A percentile compares a stretch with the other conserved stretches of the same genome.
Conservation (phyloP, 2,888 invertebrate species). For the Hemistola chrysoprasaria region DNA sequence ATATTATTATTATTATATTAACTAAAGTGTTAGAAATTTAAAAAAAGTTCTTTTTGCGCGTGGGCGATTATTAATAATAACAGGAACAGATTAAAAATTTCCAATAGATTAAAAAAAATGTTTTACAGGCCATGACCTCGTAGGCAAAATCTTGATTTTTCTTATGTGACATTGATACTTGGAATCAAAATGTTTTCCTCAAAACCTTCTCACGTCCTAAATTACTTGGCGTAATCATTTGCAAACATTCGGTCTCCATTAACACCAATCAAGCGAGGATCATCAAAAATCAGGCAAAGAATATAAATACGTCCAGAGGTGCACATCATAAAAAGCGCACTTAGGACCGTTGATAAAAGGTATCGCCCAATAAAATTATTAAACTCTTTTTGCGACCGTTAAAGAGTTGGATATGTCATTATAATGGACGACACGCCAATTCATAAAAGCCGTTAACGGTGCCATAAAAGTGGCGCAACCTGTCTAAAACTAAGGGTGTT, state of each 20-base stretch:
- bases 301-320: slow-evolving; percentile 20
- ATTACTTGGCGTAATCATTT: slow-evolving; percentile 16
- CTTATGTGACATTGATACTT: too few relatives aligned
- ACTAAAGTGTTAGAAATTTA: too few relatives aligned
- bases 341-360: slow-evolving; percentile 10
- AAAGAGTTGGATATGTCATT: slow-evolving; percentile 48
- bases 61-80: too few relatives aligned
- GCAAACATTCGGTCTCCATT: slow-evolving; percentile 24
- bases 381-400: slow-evolving; percentile 43
- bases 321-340: slow-evolving; percentile 17
- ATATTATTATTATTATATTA: too few relatives aligned
- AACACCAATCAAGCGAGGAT: slow-evolving; percentile 26
- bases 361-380: slow-evolving; percentile 33
- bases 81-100: too few relatives aligned
- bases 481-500: slow-evolving; percentile 40
- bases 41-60: slow-evolving; percentile 1
- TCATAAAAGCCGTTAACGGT: slow-evolving; percentile 41
- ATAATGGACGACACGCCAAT: slow-evolving; percentile 56
- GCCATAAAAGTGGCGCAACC: slow-evolving; percentile 43
- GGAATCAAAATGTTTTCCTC: slow-evolving; percentile 4
- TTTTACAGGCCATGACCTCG: too few relatives aligned
- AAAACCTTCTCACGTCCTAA: slow-evolving; percentile 16
- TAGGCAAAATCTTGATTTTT: too few relatives aligned
- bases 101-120: too few relatives aligned
- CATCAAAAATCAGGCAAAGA: slow-evolving; percentile 31